Evolutionary conservation across 2,797 vertebrate species (phyloP), one percentile per base, ranked within the genome.

Genomic region (Sebastes iracundus): DNA sequence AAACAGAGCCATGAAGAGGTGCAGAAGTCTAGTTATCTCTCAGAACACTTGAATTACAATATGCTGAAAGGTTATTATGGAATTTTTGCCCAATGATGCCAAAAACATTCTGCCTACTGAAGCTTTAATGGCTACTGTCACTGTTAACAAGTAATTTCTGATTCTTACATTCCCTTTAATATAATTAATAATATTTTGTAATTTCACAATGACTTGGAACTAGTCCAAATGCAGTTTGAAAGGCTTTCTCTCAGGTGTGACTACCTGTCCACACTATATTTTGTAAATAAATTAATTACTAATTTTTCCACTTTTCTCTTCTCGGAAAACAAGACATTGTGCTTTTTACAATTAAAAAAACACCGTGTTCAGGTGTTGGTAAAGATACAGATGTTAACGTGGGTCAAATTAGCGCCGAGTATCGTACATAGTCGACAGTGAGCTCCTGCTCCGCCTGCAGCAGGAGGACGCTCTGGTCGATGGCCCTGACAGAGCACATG

Each of bases 401-500:
- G 3, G 6, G 12, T 38, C 25, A 76, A 35, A 61, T 8, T 7
- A 73, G 53, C 1, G 11, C 0, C 27, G 53, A 62, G 23, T 18
- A 28, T 30, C 96, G 76, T 94, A 99, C 97, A 7, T 63, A 91
- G 16, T 79, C 74, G 0, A 91, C 32, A 0, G 92, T 96, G 79
- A 98, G 94, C 52, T 98, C 95, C 0, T 92, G 74, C 81, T 97
- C 96, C 0, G 95, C 75, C 53, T 90, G 94, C 90, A 96, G 77
- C 53, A 98, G 93, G 14, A 97, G 93, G 71, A 99, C 77, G 0
- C 97, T 98, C 77, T 97, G 94, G 89, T 99, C 98, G 22, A 99
- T 95, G 2, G 96, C 97, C 7, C 95, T 90, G 22, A 98, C 80
- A 0, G 97, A 97, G 59, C 98, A 99, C 71, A 99, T 63, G 1